phyloP scores from a whole-genome alignment of 2,113 vertebrate species.

The Loxodonta africana region DNA sequence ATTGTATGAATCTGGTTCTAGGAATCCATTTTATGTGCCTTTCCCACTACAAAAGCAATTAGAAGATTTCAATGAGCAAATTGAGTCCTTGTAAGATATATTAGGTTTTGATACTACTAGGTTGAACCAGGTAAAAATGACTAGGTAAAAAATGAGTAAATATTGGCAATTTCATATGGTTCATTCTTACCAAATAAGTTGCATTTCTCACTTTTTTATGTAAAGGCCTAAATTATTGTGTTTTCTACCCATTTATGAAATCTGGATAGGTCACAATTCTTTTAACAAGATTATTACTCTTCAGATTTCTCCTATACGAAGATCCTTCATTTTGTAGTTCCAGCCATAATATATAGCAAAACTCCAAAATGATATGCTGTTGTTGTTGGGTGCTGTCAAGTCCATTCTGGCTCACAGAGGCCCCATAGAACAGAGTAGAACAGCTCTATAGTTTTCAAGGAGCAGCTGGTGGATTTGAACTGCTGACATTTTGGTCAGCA shows the following conservation, averaged over 20 bases:
- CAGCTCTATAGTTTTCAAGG: too few species aligned
- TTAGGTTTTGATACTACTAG: background rate
- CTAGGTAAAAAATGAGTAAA: background rate
- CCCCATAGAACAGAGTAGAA: too few species aligned
- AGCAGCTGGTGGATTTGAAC: too few species aligned
- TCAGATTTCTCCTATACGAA: background rate
- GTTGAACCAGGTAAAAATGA: background rate
- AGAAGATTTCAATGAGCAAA: background rate
- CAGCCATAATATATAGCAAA: background rate
- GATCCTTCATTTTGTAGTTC: background rate
- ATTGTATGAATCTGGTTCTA: background rate
- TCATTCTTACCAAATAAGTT: background rate
- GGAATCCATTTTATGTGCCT: background rate
- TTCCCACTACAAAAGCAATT: background rate
- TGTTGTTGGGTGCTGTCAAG: too few species aligned
- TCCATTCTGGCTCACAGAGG: too few species aligned
- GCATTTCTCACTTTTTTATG: background rate
- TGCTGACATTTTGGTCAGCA: too few species aligned
- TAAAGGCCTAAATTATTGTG: background rate
- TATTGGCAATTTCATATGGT: background rate
- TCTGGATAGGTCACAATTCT: background rate
- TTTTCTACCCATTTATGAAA: background rate
- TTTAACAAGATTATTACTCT: background rate
- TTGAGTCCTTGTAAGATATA: background rate
- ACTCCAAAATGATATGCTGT: background rate